These are phyloP conservation scores for Pogoniulus pusillus DNA, from an alignment of 2,797 vertebrate species.

Conservation along the genomic window DNA sequence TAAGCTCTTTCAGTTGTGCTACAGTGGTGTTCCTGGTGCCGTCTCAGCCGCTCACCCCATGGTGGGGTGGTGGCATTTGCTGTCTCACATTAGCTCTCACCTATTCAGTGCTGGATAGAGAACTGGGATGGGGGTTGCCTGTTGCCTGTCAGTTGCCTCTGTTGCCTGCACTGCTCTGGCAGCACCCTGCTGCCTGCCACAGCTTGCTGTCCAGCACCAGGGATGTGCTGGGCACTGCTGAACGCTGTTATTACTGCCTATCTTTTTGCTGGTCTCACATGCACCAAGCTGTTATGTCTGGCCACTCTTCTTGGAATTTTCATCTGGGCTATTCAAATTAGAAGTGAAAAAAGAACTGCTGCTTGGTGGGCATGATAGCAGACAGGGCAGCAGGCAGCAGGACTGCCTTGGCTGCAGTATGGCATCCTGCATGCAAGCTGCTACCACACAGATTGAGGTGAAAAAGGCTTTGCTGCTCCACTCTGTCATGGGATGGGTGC, in stretches of 20 bases:
- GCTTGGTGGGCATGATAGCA: background rate
- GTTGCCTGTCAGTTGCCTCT: background rate
- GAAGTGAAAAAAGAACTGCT: background rate
- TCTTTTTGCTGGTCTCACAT: background rate
- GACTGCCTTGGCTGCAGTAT: accelerated
- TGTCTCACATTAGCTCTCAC: background rate
- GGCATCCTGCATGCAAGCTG: background rate
- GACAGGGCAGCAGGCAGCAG: background rate
- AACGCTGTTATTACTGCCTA: background rate
- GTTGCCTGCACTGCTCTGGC: background rate
- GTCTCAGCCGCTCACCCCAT: background rate
- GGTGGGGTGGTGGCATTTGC: background rate
- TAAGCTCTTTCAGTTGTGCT: background rate
- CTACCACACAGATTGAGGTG: background rate
- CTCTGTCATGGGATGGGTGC: accelerated
- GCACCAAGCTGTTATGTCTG: background rate
- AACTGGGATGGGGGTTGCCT: too few relatives aligned
- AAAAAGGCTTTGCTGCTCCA: background rate
- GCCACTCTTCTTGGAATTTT: background rate
- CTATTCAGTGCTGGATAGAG: background rate
- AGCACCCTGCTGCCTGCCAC: background rate
- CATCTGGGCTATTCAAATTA: background rate
- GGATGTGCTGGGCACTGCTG: background rate
- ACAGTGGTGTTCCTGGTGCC: background rate
- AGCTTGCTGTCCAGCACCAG: background rate